These are phyloP conservation scores for Sinhomidia bicolor DNA, from an alignment of 2,888 invertebrate genomes.

Conservation along the genomic window DNA sequence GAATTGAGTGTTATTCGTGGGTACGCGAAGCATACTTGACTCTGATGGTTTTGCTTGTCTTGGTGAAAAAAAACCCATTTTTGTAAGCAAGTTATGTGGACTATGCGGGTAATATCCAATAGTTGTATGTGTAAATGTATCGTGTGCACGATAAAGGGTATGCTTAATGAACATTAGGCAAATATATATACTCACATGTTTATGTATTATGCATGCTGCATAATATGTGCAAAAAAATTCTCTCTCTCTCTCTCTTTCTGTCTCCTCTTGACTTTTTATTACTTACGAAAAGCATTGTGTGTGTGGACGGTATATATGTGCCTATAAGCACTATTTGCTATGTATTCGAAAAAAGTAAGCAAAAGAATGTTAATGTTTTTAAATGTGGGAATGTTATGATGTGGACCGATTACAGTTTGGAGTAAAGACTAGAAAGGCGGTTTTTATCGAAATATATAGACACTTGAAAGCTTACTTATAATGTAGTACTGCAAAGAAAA, in stretches of 20 bases:
- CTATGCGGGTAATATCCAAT: background rate
- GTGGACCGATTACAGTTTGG: background rate
- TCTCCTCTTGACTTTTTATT: background rate
- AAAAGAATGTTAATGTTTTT: background rate
- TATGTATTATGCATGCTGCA: background rate
- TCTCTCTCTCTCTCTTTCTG: background rate
- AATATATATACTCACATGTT: background rate
- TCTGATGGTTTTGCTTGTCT: background rate
- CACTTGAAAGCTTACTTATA: slow-evolving; percentile 11
- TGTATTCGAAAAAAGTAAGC: no score
- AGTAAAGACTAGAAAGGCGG: slow-evolving; percentile 23
- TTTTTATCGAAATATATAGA: slow-evolving; percentile 22
- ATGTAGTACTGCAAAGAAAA: background rate
- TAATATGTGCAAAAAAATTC: slow-evolving; percentile 3
- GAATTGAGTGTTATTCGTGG: slow-evolving; percentile 34
- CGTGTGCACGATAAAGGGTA: background rate
- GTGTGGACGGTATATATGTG: background rate
- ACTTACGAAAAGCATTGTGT: background rate
- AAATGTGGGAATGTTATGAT: background rate
- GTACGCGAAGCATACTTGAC: background rate
- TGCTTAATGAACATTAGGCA: background rate
- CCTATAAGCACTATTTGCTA: no score
- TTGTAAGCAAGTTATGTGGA: background rate
- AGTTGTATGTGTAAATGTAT: background rate
- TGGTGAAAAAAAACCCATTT: background rate